Evolutionary conservation across 2,797 vertebrate species (phyloP).

Genomic region (Lates japonicus): DNA sequence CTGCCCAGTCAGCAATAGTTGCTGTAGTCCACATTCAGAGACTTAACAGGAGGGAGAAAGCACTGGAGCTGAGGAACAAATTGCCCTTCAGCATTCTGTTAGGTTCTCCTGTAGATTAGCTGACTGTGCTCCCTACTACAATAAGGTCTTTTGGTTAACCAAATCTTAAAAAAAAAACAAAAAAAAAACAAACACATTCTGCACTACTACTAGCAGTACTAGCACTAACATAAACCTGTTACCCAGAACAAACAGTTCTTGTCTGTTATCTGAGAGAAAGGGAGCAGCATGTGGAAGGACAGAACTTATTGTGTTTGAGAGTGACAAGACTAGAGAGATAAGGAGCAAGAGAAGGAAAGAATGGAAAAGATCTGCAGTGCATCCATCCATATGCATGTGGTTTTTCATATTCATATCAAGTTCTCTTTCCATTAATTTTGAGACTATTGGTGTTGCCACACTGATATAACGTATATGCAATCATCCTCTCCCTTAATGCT

Average conservation of each 20-base stretch:
- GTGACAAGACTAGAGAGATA: constrained; percentile 13
- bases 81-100: constrained; percentile 35
- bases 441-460: constrained; percentile 46
- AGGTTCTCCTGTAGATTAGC: constrained; percentile 7
- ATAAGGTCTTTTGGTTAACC: constrained; percentile 3
- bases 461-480: constrained; percentile 62
- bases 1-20: constrained; percentile 14
- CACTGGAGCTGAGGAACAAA: constrained; percentile 36
- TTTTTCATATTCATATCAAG: constrained; percentile 65
- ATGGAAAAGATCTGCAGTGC: constrained; percentile 11
- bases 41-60: constrained; percentile 8
- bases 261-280: constrained; percentile 17
- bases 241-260: constrained; percentile 22
- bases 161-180: constrained; percentile 1
- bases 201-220: background rate
- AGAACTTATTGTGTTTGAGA: constrained; percentile 28
- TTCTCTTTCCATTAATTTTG: constrained; percentile 51
- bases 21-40: constrained; percentile 15
- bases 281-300: background rate
- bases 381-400: background rate
- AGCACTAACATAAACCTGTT: constrained; percentile 18
- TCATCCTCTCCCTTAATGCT: constrained; percentile 69
- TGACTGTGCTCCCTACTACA: background rate
- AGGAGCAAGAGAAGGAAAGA: background rate
- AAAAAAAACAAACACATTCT: background rate